Evolutionary conservation across 2,888 invertebrate genomes (phyloP), one percentile per base, ranked within the genome.

Genomic region (Caenorhabditis panamensis): DNA sequence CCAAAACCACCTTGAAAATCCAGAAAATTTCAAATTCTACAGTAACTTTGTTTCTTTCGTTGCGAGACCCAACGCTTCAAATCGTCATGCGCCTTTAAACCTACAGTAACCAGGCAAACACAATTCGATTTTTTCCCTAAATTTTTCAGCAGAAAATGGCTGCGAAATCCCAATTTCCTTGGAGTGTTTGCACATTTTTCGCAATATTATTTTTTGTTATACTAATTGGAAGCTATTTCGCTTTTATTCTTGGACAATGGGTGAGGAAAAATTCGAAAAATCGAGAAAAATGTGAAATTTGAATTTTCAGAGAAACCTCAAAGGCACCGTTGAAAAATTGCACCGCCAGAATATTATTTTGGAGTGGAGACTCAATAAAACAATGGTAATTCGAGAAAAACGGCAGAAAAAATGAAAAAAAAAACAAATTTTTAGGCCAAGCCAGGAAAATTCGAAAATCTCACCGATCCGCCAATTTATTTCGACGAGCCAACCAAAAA

Each of bases 401-500:
- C n/a, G n/a, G n/a, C 6, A 4, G 5, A 20, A 20, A 18, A 6
- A 49, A 22, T 49, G 13, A 8, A 2, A 11, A 22, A 49, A 20
- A 31, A 31, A 31, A 4, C 31, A 2, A 20, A 20, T 11, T 18
- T 49, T 49, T 6, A 22, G 18, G 22, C 22, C 59, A 59, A 37
- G 22, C 3, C 8, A 18, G n/a, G n/a, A n/a, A n/a, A n/a, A n/a
- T n/a, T n/a, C n/a, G n/a, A n/a, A n/a, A n/a, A n/a, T n/a, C 58
- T 36, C 58, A 47, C 47, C 13, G 16, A 4, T n/a, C n/a, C n/a
- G 49, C 20, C 49, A 3, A 49, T 6, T 49, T 47, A 31, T 28
- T 18, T 47, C 54, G 67, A 67, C 31, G 47, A 13, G 1, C 67
- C 67, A 13, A 67, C 44, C 5, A 18, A 28, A 28, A 24, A n/a